Evolutionary conservation across 2,797 vertebrate genomes (phyloP), one percentile per base, ranked within the genome.

Genomic region (Acanthurus leucopareius): DNA sequence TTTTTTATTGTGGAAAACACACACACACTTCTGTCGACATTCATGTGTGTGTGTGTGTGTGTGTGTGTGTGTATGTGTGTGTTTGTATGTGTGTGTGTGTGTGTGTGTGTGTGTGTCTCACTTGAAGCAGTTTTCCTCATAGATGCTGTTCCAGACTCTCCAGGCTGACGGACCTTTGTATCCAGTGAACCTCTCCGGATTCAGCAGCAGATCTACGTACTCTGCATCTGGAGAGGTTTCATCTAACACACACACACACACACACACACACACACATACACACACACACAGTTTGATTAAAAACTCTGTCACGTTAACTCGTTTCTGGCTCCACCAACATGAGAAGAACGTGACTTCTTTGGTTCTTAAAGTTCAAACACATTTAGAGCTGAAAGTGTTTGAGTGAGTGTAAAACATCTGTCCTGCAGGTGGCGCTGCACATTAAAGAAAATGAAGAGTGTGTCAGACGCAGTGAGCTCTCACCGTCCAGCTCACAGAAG

Each of bases 101-200:
- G 22, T 17, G 28, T 56, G 15, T 62, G 42, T 59, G 15, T 79
- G 94, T 95, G n/a, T 17, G 10, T 67, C 91, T 87, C 70, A 99
- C 98, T 99, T 99, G 95, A 99, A 99, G 90, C 97, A 99, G 95
- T 99, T 99, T 82, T 99, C 98, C 86, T 99, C 97, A 0, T 99
- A 99, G 91, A 99, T 98, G 95, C 97, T 98, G 94, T 99, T 99
- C 98, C 98, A 99, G 47, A 99, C 97, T 80, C 97, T 95, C 97
- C 97, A 98, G 4, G 98, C 97, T 57, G 97, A 97, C 4, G 96
- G 91, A 13, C 97, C 97, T 77, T 97, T 98, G 80, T 99, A 99
- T 47, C 98, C 97, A 0, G 98, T 99, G 92, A 94, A 99, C 1
- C 97, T 94, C 79, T 99, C 98, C 0, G 97, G 97, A 88, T 99